Base-by-base conservation (phyloP, 2,888 invertebrate species). In the Eurytoma californica region DNA sequence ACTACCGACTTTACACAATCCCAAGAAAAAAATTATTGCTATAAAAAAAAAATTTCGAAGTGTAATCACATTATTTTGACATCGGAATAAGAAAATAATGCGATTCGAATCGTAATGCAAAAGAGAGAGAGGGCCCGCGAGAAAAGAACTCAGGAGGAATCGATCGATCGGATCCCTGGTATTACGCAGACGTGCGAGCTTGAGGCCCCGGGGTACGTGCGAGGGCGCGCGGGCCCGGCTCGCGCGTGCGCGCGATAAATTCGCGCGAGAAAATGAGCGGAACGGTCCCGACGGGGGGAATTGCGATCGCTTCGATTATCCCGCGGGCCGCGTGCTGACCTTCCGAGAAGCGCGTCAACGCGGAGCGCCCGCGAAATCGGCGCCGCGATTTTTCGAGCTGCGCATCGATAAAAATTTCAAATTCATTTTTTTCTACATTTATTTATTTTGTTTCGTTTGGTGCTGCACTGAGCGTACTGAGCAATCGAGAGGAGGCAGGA, bases 121-220 rank as follows among this genome's bases (percentile, higher is more conserved):
- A 39, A 9, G 9, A 7, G 39, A 30, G 65, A 51, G 18, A 47
- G 18, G 9, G 57, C 30, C n/a, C n/a, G 18, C 39, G 63, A 53
- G 61, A 18, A 63, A 18, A 18, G 30, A 53, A 30, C 16, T 20
- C 28, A 55, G 18, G 18, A 20, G 51, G 60, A 18, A 74, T 68
- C 73, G 73, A 79, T 79, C 75, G 72, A 79, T 75, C 85, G 85
- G 86, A 86, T 88, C 87, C 85, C 88, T 88, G 88, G 88, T 88
- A 89, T 89, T 89, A 89, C 88, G 88, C 88, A 87, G 88, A 85
- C 86, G 86, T 86, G 87, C 84, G 84, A 39, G 39, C 39, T 39
- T 39, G 9, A 39, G 39, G 39, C 39, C 86, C 85, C 83, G 85
- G 84, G 85, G 78, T 70, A 86, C 86, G 87, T 87, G 87, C 87